These are phyloP conservation scores for Rhadinocentrus ornatus DNA, from an alignment of 2,797 vertebrate species.

Conservation along the genomic window DNA sequence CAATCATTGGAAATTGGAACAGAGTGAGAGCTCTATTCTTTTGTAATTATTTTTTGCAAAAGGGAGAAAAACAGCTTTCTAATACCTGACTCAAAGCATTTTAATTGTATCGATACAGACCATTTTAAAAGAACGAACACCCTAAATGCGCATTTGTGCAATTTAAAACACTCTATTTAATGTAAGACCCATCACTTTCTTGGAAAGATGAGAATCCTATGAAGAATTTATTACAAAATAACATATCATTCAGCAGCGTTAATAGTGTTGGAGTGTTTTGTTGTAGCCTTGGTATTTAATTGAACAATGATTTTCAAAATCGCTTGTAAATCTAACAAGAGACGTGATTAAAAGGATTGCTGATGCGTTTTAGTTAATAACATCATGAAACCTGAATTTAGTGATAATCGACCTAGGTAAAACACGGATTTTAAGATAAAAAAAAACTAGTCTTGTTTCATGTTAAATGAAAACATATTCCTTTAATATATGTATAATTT, in stretches of 20 bases:
- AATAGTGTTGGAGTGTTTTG: background rate
- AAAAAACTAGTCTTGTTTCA: no score
- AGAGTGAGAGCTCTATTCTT: constrained; percentile 43
- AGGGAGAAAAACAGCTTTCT: background rate
- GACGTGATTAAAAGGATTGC: background rate
- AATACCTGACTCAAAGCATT: constrained; percentile 21
- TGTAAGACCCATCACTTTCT: background rate
- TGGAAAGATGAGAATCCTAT: background rate
- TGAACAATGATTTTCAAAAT: background rate
- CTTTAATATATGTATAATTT: background rate
- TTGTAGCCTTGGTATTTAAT: background rate
- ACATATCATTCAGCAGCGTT: background rate
- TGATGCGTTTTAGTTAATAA: background rate
- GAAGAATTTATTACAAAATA: background rate
- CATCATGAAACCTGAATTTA: background rate
- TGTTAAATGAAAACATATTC: no score
- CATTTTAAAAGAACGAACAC: background rate
- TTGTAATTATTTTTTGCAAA: background rate
- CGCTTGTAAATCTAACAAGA: background rate
- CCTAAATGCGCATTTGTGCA: background rate
- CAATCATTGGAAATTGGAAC: background rate
- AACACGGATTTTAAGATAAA: no score
- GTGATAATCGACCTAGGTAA: no score
- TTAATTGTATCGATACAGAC: background rate
- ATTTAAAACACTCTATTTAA: background rate